Evolutionary conservation across 2,888 invertebrate species (phyloP).

Genomic region (Perithous albicinctus): DNA sequence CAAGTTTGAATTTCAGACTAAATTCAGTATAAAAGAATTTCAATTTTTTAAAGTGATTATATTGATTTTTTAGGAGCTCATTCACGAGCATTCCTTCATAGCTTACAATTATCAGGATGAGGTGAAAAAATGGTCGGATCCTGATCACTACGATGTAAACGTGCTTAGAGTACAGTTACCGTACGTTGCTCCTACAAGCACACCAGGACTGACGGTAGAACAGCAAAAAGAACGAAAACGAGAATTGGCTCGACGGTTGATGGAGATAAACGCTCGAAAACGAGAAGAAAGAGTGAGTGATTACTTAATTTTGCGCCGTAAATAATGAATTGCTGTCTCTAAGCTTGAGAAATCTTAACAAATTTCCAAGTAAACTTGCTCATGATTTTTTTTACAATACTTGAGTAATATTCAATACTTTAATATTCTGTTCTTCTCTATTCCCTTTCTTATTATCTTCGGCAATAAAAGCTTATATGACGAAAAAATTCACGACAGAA

Average conservation of each 20-base stretch:
- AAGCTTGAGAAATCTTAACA: neutral
- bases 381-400: too few species aligned
- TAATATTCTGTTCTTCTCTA: too few species aligned
- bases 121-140: slow-evolving; percentile 92
- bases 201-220: slow-evolving; percentile 90
- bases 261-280: slow-evolving; percentile 96
- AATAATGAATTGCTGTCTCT: too few species aligned
- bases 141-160: slow-evolving; percentile 93
- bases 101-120: slow-evolving; percentile 93
- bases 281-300: slow-evolving; percentile 90
- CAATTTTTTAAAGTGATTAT: neutral
- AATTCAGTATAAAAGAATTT: neutral
- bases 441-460: too few species aligned
- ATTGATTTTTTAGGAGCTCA: slow-evolving; percentile 86
- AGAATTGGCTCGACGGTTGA: slow-evolving; percentile 93
- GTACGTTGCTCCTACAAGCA: slow-evolving; percentile 88
- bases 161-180: slow-evolving; percentile 95
- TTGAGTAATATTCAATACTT: too few species aligned
- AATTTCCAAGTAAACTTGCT: too few species aligned
- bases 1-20: slow-evolving; percentile 71
- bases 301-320: too few species aligned
- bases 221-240: slow-evolving; percentile 95
- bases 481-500: too few species aligned
- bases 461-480: too few species aligned
- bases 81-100: slow-evolving; percentile 92